phyloP scores from a whole-genome alignment of 2,888 invertebrate species.

The Opisthograptis luteolata region DNA sequence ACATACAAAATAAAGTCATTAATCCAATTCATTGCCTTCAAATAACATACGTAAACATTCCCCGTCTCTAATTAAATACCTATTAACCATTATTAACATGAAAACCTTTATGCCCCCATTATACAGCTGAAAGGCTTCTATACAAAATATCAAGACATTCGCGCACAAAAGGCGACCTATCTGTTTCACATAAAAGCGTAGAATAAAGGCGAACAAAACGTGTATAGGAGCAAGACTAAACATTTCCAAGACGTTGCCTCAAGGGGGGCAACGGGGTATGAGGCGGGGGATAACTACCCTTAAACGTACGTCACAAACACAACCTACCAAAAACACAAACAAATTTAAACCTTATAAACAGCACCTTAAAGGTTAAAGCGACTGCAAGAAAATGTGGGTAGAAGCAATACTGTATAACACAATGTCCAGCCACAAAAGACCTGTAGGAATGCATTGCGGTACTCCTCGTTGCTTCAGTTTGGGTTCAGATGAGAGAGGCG shows the following conservation, averaged over 20 bases:
- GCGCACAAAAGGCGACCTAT: slow-evolving; percentile 44
- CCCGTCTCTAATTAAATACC: slow-evolving; percentile 21
- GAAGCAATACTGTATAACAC: slow-evolving; percentile 26
- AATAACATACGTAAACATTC: slow-evolving; percentile 1
- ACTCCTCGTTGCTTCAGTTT: slow-evolving; percentile 40
- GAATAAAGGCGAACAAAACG: slow-evolving; percentile 77
- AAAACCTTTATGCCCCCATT: slow-evolving; percentile 23
- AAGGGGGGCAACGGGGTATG: slow-evolving; percentile 46
- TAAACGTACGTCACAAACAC: slow-evolving; percentile 21
- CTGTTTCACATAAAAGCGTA: slow-evolving; percentile 65
- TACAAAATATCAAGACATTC: slow-evolving; percentile 34
- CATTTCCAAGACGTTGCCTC: slow-evolving; percentile 76
- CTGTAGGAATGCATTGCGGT: slow-evolving; percentile 58
- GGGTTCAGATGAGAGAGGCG: slow-evolving; percentile 32
- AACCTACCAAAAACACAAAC: slow-evolving; percentile 6
- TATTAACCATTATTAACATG: slow-evolving; percentile 25
- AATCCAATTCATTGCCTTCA: not conserved
- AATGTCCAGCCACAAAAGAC: slow-evolving; percentile 63
- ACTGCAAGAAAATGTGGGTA: slow-evolving; percentile 17
- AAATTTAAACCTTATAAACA: slow-evolving; percentile 44
- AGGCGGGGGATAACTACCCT: slow-evolving; percentile 44
- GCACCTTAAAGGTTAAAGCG: not conserved
- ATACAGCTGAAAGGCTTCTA: slow-evolving; percentile 30
- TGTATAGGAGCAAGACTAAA: slow-evolving; percentile 74
- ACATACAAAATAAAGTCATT: too few species aligned